Conservation (phyloP, 2,888 invertebrate genomes). For the Tenthredo notha region DNA sequence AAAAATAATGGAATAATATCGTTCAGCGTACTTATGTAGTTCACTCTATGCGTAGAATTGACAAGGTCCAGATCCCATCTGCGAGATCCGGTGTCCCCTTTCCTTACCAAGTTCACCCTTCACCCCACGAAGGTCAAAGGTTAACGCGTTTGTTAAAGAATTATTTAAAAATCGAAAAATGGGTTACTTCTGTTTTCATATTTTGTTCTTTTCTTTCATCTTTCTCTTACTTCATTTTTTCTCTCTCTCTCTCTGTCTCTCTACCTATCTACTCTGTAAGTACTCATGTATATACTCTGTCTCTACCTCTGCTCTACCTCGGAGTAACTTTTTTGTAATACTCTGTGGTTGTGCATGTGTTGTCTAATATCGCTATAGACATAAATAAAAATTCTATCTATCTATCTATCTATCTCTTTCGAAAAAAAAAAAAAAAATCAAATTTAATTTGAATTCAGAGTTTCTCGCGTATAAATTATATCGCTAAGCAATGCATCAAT, state of each 20-base stretch:
- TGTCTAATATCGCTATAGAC: too few relatives aligned
- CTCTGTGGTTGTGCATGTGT: too few relatives aligned
- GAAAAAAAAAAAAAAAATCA: background rate
- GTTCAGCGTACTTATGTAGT: background rate
- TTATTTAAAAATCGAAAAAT: background rate
- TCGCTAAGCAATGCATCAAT: background rate
- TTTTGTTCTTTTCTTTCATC: background rate
- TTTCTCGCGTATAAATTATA: background rate
- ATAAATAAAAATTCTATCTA: too few relatives aligned
- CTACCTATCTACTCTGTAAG: too few relatives aligned
- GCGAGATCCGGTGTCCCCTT: slow-evolving; percentile 39
- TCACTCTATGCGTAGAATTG: background rate
- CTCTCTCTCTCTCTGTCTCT: too few relatives aligned
- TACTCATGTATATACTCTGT: too few relatives aligned
- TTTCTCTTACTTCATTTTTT: background rate
- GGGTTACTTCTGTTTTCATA: background rate
- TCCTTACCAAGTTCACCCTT: slow-evolving; percentile 38
- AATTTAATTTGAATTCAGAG: background rate
- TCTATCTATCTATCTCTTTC: background rate
- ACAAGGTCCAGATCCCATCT: slow-evolving; percentile 39
- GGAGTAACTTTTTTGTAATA: too few relatives aligned
- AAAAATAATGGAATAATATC: background rate
- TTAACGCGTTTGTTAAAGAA: background rate
- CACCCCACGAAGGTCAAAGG: slow-evolving; percentile 36
- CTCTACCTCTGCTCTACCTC: too few relatives aligned